phyloP scores from a whole-genome alignment of 37 sponge, comb jelly and placozoan species.

The Aphrocallistes beatrix region DNA sequence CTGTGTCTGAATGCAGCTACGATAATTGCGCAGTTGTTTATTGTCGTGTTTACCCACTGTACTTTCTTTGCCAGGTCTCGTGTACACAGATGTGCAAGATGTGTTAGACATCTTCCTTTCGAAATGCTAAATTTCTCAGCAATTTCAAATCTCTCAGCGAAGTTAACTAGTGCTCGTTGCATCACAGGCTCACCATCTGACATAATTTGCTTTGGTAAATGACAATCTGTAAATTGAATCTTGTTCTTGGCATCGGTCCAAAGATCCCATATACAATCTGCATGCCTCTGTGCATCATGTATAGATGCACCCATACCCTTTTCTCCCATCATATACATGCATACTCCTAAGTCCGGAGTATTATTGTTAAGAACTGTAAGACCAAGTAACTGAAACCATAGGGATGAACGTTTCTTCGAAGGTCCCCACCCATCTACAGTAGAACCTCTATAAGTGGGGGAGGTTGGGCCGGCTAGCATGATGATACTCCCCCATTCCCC shows the following conservation, averaged over 20 bases:
- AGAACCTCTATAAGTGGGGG: too few species aligned
- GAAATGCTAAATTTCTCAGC: neutral
- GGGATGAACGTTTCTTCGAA: too few species aligned
- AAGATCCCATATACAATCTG: neutral
- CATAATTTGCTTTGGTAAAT: neutral
- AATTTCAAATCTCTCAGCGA: neutral
- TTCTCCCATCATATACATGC: neutral
- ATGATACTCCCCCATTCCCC: too few species aligned
- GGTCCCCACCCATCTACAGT: too few species aligned
- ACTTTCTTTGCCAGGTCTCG: too few species aligned
- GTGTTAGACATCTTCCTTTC: neutral
- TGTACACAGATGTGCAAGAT: neutral
- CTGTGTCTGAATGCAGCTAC: neutral
- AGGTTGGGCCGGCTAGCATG: too few species aligned
- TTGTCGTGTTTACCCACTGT: neutral
- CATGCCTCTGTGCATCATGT: neutral
- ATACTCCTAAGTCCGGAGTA: too few species aligned
- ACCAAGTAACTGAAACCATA: too few species aligned
- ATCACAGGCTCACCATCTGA: neutral
- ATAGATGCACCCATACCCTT: too few species aligned
- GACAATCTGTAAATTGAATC: neutral
- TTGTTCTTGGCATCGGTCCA: neutral
- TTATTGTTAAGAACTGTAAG: too few species aligned
- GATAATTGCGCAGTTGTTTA: neutral
- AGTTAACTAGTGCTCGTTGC: neutral